A percentile compares a stretch with the other conserved stretches of the same genome.
phyloP scores from a whole-genome alignment of 1,140 invertebrate species.

The Coenobita brevimanus region DNA sequence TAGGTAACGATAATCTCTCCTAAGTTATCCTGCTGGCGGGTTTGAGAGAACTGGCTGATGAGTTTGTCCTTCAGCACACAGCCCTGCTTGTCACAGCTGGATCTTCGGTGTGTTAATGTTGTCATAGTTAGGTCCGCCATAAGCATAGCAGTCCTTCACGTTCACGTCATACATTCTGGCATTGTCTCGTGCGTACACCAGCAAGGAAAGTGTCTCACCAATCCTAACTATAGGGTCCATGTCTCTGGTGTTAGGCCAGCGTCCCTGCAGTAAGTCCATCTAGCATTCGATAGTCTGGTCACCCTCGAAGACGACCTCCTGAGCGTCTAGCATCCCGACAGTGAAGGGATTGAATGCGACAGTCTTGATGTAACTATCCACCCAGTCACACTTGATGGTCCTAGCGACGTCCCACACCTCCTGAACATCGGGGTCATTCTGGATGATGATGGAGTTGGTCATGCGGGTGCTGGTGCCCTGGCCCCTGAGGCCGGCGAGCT shows the following conservation, averaged over 20 bases:
- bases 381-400: constrained; percentile 78
- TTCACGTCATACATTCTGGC: constrained; percentile 80
- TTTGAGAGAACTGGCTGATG: constrained; percentile 69
- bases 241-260: constrained; percentile 83
- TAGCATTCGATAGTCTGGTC: constrained; percentile 82
- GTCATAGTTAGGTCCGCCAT: constrained; percentile 62
- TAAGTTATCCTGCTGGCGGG: constrained; percentile 56
- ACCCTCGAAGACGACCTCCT: constrained; percentile 79
- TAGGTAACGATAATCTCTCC: constrained; percentile 71
- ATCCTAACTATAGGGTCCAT: constrained; percentile 81
- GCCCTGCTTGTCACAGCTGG: constrained; percentile 72
- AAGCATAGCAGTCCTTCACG: constrained; percentile 73
- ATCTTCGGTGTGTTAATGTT: constrained; percentile 51
- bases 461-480: constrained; percentile 56
- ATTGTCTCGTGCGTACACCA: constrained; percentile 82
- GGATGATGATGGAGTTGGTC: constrained; percentile 69
- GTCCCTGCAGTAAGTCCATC: constrained; percentile 85
- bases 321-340: constrained; percentile 82
- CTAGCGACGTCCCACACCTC: constrained; percentile 78
- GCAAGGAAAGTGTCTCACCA: constrained; percentile 80
- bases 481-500: constrained; percentile 15
- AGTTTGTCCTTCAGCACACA: constrained; percentile 73
- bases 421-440: constrained; percentile 68
- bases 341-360: constrained; percentile 81
- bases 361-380: constrained; percentile 74